Evolutionary conservation across 2,888 invertebrate species (phyloP), one percentile per base, ranked within the genome.

Genomic region (Epistrophe grossulariae): DNA sequence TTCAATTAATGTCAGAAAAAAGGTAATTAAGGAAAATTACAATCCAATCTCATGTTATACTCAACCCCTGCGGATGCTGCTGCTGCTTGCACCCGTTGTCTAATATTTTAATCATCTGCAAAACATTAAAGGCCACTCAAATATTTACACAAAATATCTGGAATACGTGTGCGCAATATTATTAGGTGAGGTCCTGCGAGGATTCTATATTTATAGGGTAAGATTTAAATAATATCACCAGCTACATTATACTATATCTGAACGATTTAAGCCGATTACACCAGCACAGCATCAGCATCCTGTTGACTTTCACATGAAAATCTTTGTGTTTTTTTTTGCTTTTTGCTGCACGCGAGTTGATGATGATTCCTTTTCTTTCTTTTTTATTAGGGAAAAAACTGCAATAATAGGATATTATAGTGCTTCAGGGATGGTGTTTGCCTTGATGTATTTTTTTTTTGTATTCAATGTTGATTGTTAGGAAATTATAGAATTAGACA

Each of bases 221-320:
- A 50, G 48, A 24, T 71, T 43, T 59, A 59, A 77, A 60, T 55
- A 66, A 68, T 57, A 74, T 68, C 78, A 24, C 62, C 17, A 45
- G 40, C 31, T 48, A n/a, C n/a, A n/a, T n/a, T n/a, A n/a, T n/a
- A n/a, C 76, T 40, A 15, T 31, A 48, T n/a, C n/a, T 0, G 35
- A 74, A 74, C 28, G 55, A 28, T 70, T 60, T 83, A 87, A 87
- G 87, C 87, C 83, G 87, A 87, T 87, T 87, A 87, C 79, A 50
- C 59, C 57, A 79, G 77, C 64, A 24, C 24, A 24, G 24, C n/a
- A 24, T 1, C 24, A 82, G 77, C 72, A 87, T 83, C 87, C 87
- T 87, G 83, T 87, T 87, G 87, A 87, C 87, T 87, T 87, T 87
- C 87, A 87, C 87, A 87, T 87, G 79, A 48, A 55, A 68, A 79